Percentiles rank a stretch among this genome's conserved stretches.
phyloP scores from a whole-genome alignment of 2,888 invertebrate species.

The Pseudococcus jackbeardsleyi region DNA sequence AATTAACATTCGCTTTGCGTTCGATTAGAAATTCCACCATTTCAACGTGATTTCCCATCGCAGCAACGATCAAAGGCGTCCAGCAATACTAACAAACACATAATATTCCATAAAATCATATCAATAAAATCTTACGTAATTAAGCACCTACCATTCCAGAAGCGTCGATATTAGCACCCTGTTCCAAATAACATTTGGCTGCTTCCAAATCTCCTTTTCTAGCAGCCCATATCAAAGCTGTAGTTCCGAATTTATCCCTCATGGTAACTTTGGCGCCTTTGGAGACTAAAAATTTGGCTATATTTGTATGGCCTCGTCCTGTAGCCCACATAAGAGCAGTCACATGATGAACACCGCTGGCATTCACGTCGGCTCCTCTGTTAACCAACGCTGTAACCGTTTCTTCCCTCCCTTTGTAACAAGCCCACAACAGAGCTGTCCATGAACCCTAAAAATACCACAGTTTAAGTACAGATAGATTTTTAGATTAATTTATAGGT shows the following conservation, averaged over 20 bases:
- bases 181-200: constrained; percentile 83
- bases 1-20: constrained; percentile 93
- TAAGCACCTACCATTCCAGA: constrained; percentile 83
- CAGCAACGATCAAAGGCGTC: constrained; percentile 86
- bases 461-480: neutral
- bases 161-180: constrained; percentile 90
- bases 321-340: constrained; percentile 95
- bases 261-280: constrained; percentile 95
- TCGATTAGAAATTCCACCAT: constrained; percentile 84
- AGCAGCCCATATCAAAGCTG: constrained; percentile 96
- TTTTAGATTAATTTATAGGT: constrained; percentile 27
- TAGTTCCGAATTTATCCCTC: constrained; percentile 96
- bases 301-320: constrained; percentile 89
- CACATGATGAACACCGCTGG: constrained; percentile 95
- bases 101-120: neutral
- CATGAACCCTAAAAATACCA: constrained; percentile 85
- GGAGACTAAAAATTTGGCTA: constrained; percentile 85
- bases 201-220: constrained; percentile 90
- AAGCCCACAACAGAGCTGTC: constrained; percentile 98
- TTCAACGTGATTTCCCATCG: constrained; percentile 80
- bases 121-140: neutral
- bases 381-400: constrained; percentile 84
- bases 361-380: constrained; percentile 92
- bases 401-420: constrained; percentile 89
- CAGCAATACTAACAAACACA: constrained; percentile 83